Base-by-base conservation (phyloP, 2,888 invertebrate genomes). In the Megalurothrips usitatus region DNA sequence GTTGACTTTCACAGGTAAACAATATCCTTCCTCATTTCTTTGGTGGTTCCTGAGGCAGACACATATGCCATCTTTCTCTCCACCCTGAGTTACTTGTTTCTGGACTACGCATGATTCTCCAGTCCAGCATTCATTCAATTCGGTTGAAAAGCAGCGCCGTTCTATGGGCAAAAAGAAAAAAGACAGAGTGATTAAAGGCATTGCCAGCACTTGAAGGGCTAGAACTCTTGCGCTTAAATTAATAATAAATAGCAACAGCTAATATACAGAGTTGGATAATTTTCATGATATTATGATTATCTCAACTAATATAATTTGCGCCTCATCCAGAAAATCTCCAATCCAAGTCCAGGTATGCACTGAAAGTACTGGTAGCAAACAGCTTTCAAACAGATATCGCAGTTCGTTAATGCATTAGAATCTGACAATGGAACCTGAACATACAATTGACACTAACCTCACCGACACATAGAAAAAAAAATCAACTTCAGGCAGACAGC, bases 101-200 rank as follows among this genome's bases (percentile, higher is more conserved):
- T 75, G 68, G n/a, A 75, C 23, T 75, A 23, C 68, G 12, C 68
- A 75, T 3, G 68, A 23, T 75, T 75, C 68, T 75, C 68, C 68
- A 10, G 23, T 26, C 23, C 23, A 23, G 12, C 68, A 75, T 26
- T 75, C 23, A 26, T 75, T 26, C 11, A 75, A 26, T 8, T 26
- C 68, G 12, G 68, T 26, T 12, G 68, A 75, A 12, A 26, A 75
- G 26, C 68, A 75, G n/a, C 12, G 23, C 26, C 68, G 26, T 26
- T 23, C 68, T 75, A 26, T 8, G 23, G 68, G 26, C 23, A 23
- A 75, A 75, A 1, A 9, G 9, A 9, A 23, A 75, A 26, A 8
- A 26, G 9, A 1, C n/a, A 9, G 1, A 11, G 9, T 23, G 26
- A 26, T 12, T 1, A 3, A 75, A 1, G 9, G 1, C 17, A 58